Evolutionary conservation across 2,113 vertebrate genomes (phyloP).

Genomic region (Chiloscyllium plagiosum): DNA sequence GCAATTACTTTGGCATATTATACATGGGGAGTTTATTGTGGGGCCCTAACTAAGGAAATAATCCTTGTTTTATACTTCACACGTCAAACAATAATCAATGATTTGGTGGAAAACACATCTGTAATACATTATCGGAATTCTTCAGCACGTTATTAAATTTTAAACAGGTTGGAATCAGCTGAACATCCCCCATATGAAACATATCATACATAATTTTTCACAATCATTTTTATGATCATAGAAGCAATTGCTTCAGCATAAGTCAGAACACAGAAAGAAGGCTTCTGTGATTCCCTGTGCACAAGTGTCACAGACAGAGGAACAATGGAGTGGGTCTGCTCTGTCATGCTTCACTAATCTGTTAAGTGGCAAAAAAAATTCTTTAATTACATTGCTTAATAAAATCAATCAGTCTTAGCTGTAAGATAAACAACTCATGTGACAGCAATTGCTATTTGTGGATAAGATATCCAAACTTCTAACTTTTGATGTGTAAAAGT

Average conservation of each 20-base stretch:
- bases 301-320: neutral
- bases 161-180: neutral
- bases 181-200: neutral
- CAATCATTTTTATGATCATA: neutral
- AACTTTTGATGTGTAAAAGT: neutral
- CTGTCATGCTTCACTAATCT: neutral
- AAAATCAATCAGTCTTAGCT: neutral
- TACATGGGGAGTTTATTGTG: neutral
- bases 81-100: conserved; percentile 4
- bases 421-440: too few relatives aligned
- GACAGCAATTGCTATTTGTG: neutral
- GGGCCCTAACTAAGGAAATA: neutral
- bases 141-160: neutral
- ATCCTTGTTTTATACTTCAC: neutral
- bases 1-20: neutral
- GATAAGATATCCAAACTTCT: neutral
- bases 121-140: neutral
- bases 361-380: neutral
- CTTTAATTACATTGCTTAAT: neutral
- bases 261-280: neutral
- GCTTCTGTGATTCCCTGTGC: neutral
- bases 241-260: neutral
- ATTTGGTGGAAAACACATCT: neutral
- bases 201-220: neutral
- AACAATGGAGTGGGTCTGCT: neutral